Evolutionary conservation across 2,888 invertebrate genomes (phyloP).

Genomic region (Octodonta nipae): DNA sequence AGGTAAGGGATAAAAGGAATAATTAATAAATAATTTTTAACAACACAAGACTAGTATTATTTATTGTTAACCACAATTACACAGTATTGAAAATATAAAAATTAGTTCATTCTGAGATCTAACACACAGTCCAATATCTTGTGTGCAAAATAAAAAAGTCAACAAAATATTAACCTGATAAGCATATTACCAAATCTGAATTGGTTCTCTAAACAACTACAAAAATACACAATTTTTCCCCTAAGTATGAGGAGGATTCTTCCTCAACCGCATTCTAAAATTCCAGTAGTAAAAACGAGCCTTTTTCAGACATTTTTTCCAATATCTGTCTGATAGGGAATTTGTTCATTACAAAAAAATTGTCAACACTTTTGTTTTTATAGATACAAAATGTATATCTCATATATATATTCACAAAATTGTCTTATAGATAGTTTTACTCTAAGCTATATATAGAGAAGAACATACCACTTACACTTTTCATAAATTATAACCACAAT

Average conservation of each 20-base stretch:
- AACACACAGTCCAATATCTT: constrained; percentile 12
- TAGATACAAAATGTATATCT: constrained; percentile 14
- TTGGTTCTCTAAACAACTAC: constrained; percentile 25
- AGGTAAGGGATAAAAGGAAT: constrained; percentile 8
- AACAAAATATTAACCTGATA: constrained; percentile 1
- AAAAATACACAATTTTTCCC: constrained; percentile 29
- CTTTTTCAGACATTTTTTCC: too few relatives aligned
- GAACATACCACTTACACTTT: too few relatives aligned
- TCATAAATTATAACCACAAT: too few relatives aligned
- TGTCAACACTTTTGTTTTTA: constrained; percentile 15
- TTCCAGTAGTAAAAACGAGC: too few relatives aligned
- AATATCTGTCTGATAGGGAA: background rate
- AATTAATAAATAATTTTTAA: constrained; percentile 13
- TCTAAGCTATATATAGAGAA: too few relatives aligned
- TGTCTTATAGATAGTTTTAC: constrained; percentile 8
- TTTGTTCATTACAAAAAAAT: constrained; percentile 9
- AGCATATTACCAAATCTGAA: constrained; percentile 10
- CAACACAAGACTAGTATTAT: constrained; percentile 30
- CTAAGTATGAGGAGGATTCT: constrained; percentile 11
- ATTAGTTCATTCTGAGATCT: constrained; percentile 15
- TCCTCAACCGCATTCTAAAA: background rate
- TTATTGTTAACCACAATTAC: constrained; percentile 25
- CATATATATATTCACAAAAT: constrained; percentile 14
- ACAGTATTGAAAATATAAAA: constrained; percentile 21
- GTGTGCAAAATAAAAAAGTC: constrained; percentile 12